These are phyloP conservation scores for Anhinga rufa DNA, from an alignment of 2,113 vertebrate genomes.

Conservation along the genomic window DNA sequence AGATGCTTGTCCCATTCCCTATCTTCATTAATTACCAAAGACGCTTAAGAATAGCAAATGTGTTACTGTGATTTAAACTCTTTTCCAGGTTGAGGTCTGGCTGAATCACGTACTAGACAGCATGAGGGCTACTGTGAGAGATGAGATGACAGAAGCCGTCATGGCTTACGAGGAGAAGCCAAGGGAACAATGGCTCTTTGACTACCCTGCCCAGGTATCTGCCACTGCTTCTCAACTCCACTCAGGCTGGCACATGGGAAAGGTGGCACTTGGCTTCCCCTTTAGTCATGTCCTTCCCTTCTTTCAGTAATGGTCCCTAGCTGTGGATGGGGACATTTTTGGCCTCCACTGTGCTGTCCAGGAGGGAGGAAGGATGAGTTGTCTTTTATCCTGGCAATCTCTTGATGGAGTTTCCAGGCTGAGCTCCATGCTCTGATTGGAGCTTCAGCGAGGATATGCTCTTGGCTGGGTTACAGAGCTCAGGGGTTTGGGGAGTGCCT, in stretches of 20 bases:
- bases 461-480: not conserved
- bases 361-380: not conserved
- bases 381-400: not conserved
- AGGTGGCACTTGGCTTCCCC: not conserved
- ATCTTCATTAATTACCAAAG: not conserved
- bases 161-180: constrained; percentile 87
- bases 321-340: not conserved
- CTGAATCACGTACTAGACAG: constrained; percentile 79
- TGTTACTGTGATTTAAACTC: not conserved
- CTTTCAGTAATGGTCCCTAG: too few relatives aligned
- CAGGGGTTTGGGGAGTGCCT: not conserved
- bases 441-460: not conserved
- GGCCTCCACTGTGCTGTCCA: not conserved
- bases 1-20: not conserved
- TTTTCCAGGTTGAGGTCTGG: constrained; percentile 88
- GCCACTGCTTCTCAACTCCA: not conserved
- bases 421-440: not conserved
- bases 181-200: constrained; percentile 91
- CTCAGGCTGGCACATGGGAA: not conserved
- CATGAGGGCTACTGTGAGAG: constrained; percentile 86
- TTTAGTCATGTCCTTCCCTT: not conserved
- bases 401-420: not conserved
- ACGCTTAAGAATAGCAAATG: not conserved
- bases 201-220: constrained; percentile 86
- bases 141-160: constrained; percentile 81